These are phyloP conservation scores for Sebastiscus albofasciatus DNA, from an alignment of 2,797 vertebrate species.

Conservation along the genomic window DNA sequence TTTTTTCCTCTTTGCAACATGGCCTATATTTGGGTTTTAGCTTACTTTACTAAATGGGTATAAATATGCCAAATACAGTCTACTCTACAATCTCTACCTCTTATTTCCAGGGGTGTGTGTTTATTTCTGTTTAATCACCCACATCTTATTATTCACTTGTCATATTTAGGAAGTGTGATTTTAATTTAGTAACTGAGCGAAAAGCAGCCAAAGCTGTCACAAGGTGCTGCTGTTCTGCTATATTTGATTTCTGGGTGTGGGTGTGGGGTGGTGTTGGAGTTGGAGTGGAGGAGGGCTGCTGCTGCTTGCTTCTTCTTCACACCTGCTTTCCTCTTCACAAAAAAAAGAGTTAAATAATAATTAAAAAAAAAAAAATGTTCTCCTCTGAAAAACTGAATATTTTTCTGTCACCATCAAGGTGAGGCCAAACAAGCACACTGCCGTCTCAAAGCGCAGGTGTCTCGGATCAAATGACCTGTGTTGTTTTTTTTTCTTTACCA, in stretches of 20 bases:
- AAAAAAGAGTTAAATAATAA: not conserved
- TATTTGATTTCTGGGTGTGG: not conserved
- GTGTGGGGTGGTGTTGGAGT: not conserved
- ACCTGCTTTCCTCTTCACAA: conserved; percentile 33
- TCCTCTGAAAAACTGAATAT: not conserved
- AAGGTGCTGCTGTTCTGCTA: conserved; percentile 52
- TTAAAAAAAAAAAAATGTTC: not conserved
- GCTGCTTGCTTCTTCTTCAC: not conserved
- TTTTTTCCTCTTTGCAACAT: not conserved
- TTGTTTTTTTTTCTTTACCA: not conserved
- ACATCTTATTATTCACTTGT: not conserved
- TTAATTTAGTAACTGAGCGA: not conserved
- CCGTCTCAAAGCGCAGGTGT: conserved; percentile 51
- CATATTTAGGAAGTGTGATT: conserved; percentile 13
- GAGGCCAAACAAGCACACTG: not conserved
- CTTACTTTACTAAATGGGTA: not conserved
- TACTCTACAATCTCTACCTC: not conserved
- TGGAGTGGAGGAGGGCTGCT: not conserved
- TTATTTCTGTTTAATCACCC: not conserved
- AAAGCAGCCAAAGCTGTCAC: conserved; percentile 44
- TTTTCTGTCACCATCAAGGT: conserved; percentile 4
- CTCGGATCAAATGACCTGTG: conserved; percentile 49
- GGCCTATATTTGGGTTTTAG: not conserved
- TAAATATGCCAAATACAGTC: not conserved
- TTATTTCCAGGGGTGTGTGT: not conserved